These are phyloP conservation scores for Entomobrya proxima DNA, from an alignment of 2,888 invertebrate genomes.

Conservation along the genomic window DNA sequence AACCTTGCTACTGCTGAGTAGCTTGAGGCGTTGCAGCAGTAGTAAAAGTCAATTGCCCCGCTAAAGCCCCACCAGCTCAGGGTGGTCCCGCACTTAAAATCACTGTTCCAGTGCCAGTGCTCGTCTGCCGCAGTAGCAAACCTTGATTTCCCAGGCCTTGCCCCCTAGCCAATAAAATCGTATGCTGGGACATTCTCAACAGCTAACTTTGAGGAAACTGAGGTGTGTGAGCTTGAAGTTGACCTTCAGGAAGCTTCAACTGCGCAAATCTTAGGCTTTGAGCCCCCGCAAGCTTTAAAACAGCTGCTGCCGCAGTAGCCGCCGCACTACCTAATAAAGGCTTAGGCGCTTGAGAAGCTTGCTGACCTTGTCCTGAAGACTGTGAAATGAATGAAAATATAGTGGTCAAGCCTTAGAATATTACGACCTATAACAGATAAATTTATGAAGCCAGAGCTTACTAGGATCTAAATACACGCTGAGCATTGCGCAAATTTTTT, in stretches of 20 bases:
- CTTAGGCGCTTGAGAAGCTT: slow-evolving; percentile 34
- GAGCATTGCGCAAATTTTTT: too few relatives aligned
- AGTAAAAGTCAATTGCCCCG: slow-evolving; percentile 37
- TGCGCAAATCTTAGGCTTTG: slow-evolving; percentile 72
- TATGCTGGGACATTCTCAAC: slow-evolving; percentile 72
- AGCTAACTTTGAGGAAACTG: too few relatives aligned
- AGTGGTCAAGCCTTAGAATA: too few relatives aligned
- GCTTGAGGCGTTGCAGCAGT: too few relatives aligned
- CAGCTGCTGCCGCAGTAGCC: slow-evolving; percentile 40
- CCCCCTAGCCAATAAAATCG: slow-evolving; percentile 72
- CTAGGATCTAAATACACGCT: too few relatives aligned
- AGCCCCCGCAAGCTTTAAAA: slow-evolving; percentile 57
- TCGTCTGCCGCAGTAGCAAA: slow-evolving; percentile 72
- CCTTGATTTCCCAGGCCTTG: slow-evolving; percentile 70
- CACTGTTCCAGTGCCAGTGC: slow-evolving; percentile 74
- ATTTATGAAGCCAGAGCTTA: too few relatives aligned
- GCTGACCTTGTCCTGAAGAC: neutral
- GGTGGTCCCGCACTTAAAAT: slow-evolving; percentile 71
- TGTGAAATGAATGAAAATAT: too few relatives aligned
- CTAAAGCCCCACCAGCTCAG: slow-evolving; percentile 55
- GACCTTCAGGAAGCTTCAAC: slow-evolving; percentile 70
- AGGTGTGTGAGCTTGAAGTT: too few relatives aligned
- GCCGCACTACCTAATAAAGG: slow-evolving; percentile 37
- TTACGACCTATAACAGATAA: too few relatives aligned
- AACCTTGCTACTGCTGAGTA: too few relatives aligned